Conservation (phyloP, 2,888 invertebrate species). For the Didymodactylos carnosus region DNA sequence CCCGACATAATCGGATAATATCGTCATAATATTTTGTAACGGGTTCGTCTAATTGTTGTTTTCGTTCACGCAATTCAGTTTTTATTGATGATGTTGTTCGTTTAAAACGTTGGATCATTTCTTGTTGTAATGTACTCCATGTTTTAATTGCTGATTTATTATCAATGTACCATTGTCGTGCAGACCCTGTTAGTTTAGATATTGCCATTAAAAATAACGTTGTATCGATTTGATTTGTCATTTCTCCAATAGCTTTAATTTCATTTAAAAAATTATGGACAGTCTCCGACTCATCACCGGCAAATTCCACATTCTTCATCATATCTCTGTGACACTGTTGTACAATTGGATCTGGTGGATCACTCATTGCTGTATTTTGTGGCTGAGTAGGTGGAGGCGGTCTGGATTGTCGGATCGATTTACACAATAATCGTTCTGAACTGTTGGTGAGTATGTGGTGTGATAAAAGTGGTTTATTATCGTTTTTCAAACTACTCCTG, state of each 20-base stretch:
- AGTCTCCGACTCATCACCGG: not conserved
- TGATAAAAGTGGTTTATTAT: too few species aligned
- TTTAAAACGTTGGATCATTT: not conserved
- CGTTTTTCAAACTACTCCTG: too few species aligned
- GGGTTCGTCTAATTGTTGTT: not conserved
- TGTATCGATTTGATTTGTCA: not conserved
- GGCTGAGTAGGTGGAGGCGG: not conserved
- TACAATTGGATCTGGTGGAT: not conserved
- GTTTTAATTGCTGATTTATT: not conserved
- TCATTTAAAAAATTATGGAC: not conserved
- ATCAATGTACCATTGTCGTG: not conserved
- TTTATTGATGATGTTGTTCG: not conserved
- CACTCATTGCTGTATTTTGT: not conserved
- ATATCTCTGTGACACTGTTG: not conserved
- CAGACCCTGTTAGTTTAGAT: not conserved
- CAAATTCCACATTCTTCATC: not conserved
- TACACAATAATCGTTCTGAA: not conserved
- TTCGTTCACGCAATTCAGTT: not conserved
- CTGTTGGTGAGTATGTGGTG: too few species aligned
- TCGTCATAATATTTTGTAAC: not conserved
- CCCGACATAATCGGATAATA: not conserved
- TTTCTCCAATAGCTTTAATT: not conserved
- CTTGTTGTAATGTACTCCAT: not conserved
- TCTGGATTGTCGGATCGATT: not conserved
- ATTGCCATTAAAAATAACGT: not conserved